These are phyloP conservation scores for Colistium nudipinnis DNA, from an alignment of 2,113 vertebrate genomes.

Conservation along the genomic window DNA sequence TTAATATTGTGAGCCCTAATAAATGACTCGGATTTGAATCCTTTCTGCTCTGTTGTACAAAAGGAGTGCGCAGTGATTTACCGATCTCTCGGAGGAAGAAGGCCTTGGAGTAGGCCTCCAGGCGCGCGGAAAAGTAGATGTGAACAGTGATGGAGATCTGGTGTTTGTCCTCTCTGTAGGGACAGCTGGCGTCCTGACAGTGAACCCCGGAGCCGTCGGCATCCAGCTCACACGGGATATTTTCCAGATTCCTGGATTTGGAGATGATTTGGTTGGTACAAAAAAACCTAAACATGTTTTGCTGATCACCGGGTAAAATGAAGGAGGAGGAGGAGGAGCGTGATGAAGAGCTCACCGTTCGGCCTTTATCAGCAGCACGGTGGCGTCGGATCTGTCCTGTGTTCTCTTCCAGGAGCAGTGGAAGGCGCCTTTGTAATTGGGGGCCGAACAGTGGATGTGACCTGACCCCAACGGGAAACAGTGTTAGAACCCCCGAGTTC, in stretches of 20 bases:
- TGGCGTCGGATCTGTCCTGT: constrained; percentile 8
- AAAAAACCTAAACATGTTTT: too few relatives aligned
- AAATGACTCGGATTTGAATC: too few relatives aligned
- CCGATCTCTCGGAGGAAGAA: constrained; percentile 81
- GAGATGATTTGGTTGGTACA: not conserved
- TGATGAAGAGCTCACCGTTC: constrained; percentile 65
- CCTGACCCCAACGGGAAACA: constrained; percentile 59
- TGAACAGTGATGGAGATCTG: constrained; percentile 67
- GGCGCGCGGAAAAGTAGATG: constrained; percentile 56
- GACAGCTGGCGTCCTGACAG: constrained; percentile 67
- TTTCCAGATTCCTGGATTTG: constrained; percentile 49
- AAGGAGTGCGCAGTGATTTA: constrained; percentile 40
- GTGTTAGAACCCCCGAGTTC: not conserved
- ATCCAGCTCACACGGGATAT: constrained; percentile 68
- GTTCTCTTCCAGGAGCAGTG: constrained; percentile 75
- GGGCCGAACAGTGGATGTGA: constrained; percentile 71
- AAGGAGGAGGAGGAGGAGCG: not conserved
- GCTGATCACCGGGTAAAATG: not conserved
- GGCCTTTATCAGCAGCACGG: constrained; percentile 63
- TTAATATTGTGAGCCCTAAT: too few relatives aligned
- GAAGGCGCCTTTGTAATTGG: constrained; percentile 77
- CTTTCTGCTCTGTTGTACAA: too few relatives aligned
- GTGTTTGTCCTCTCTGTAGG: constrained; percentile 70
- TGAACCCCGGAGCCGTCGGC: constrained; percentile 53
- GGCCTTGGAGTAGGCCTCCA: constrained; percentile 70